These are phyloP conservation scores for Eulimnadia texana DNA, from an alignment of 1,140 invertebrate genomes.

Conservation along the genomic window DNA sequence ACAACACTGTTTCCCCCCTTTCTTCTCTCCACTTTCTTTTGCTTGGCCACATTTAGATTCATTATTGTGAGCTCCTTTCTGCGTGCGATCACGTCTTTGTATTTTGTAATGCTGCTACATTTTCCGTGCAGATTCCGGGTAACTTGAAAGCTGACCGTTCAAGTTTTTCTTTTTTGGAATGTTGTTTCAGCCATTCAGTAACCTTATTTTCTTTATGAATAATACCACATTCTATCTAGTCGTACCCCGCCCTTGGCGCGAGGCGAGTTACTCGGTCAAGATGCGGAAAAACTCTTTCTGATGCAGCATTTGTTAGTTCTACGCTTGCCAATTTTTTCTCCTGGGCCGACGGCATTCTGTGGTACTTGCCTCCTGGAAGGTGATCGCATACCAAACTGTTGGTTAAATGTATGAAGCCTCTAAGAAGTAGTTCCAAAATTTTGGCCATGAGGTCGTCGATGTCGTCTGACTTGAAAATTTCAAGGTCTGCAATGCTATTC, in stretches of 20 bases:
- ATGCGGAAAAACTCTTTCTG: background rate
- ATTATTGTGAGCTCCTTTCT: too few relatives aligned
- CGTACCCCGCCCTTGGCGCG: too few relatives aligned
- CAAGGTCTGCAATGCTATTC: background rate
- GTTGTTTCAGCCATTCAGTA: background rate
- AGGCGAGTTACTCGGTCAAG: background rate
- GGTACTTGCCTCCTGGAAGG: background rate
- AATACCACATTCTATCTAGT: background rate
- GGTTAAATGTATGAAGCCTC: background rate
- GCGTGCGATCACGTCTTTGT: too few relatives aligned
- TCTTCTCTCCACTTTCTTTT: too few relatives aligned
- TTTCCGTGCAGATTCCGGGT: too few relatives aligned
- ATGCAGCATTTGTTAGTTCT: background rate
- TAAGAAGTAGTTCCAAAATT: background rate
- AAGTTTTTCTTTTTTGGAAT: too few relatives aligned
- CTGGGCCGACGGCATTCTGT: background rate
- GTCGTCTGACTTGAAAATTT: background rate
- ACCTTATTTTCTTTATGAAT: background rate
- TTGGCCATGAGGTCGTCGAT: background rate
- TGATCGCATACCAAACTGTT: background rate
- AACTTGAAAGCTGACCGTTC: too few relatives aligned
- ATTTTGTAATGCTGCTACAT: too few relatives aligned
- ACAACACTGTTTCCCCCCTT: too few relatives aligned
- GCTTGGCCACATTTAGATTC: too few relatives aligned
- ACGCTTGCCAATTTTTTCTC: background rate